Evolutionary conservation across 1,140 invertebrate genomes (phyloP).

Genomic region (Drosophila sp.): DNA sequence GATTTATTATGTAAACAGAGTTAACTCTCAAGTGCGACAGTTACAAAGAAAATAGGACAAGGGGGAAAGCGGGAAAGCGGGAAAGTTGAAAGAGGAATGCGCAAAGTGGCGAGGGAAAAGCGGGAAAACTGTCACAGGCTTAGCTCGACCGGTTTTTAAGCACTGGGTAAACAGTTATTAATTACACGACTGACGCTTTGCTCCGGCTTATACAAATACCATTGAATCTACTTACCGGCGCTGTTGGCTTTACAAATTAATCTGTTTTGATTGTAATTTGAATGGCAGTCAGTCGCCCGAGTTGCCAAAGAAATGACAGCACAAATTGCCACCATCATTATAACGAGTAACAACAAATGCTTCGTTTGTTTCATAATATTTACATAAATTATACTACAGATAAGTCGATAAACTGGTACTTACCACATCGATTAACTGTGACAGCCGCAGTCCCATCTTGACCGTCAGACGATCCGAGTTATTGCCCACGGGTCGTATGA

Average conservation of each 20-base stretch:
- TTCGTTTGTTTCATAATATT: conserved; percentile 24
- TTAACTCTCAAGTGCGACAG: conserved; percentile 1
- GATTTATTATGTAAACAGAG: conserved; percentile 78
- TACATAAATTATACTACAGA: conserved; percentile 8
- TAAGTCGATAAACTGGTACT: conserved; percentile 86
- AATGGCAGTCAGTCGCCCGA: neutral
- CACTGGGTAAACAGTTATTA: conserved; percentile 78
- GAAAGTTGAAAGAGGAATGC: neutral
- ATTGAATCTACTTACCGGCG: conserved; percentile 49
- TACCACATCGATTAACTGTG: conserved; percentile 99
- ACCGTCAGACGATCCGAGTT: conserved; percentile 98
- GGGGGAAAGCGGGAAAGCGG: conserved; percentile 10
- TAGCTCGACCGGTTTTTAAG: conserved; percentile 66
- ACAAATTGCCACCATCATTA: conserved; percentile 43
- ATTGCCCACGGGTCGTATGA: conserved; percentile 98
- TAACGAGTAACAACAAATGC: conserved; percentile 45
- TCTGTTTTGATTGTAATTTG: conserved; percentile 73
- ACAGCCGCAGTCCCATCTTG: conserved; percentile 97
- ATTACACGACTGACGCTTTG: conserved; percentile 58
- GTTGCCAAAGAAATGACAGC: conserved; percentile 34
- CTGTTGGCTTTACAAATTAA: conserved; percentile 68
- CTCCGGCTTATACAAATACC: conserved; percentile 62
- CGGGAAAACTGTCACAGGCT: conserved; percentile 19
- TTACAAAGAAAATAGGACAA: neutral
- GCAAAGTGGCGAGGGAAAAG: neutral